phyloP scores from a whole-genome alignment of 2,113 vertebrate genomes.

The Sylvicapra grimmia region DNA sequence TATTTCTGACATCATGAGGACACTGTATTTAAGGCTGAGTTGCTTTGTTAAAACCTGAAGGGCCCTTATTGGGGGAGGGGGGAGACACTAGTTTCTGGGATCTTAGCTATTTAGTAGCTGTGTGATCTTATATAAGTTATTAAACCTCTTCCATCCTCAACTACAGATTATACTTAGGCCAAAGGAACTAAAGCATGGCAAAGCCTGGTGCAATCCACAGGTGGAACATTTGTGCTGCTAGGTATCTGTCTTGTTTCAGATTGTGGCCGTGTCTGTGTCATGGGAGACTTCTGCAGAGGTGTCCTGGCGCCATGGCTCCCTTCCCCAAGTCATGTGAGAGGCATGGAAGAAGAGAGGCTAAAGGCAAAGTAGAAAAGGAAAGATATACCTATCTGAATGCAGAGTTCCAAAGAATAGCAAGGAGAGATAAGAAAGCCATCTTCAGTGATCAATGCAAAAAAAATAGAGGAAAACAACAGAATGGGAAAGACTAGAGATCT shows the following conservation, averaged over 20 bases:
- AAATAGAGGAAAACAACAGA: neutral
- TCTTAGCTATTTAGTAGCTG: neutral
- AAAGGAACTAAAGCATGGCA: neutral
- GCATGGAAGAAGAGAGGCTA: neutral
- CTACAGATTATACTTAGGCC: neutral
- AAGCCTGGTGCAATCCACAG: neutral
- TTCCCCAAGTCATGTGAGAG: neutral
- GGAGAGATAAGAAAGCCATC: neutral
- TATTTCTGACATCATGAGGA: neutral
- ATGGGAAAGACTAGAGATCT: neutral
- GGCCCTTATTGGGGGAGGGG: neutral
- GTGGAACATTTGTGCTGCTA: neutral
- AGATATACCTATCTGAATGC: neutral
- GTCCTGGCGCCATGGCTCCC: neutral
- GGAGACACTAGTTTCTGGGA: neutral
- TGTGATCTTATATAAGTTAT: neutral
- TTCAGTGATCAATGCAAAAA: neutral
- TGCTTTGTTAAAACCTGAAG: neutral
- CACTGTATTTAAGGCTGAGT: neutral
- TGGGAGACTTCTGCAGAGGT: neutral
- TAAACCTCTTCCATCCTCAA: neutral
- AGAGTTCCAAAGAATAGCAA: neutral
- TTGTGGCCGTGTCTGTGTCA: neutral
- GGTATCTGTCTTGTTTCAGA: neutral
- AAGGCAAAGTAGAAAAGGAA: neutral